phyloP scores from a whole-genome alignment of 1,140 invertebrate species.

The Dendrolimus punctatus region DNA sequence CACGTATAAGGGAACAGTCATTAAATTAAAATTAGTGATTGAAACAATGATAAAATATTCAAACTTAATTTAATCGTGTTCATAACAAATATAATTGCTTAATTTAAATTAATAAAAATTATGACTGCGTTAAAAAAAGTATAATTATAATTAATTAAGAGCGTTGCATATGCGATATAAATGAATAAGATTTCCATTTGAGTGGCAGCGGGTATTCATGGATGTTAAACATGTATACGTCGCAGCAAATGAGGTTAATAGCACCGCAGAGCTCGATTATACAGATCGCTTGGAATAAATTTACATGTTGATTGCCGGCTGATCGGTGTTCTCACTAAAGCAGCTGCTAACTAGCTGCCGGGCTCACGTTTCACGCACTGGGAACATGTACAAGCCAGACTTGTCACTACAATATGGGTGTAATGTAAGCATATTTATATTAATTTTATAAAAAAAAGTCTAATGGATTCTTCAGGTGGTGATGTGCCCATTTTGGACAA shows the following conservation, averaged over 20 bases:
- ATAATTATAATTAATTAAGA: slow-evolving; percentile 5
- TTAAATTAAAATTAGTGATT: background rate
- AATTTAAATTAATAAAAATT: no score
- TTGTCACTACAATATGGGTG: no score
- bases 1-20: no score
- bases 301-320: slow-evolving; percentile 61
- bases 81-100: no score
- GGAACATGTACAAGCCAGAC: slow-evolving; percentile 11
- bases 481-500: no score
- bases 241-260: slow-evolving; percentile 60
- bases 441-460: no score
- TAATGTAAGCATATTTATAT: no score
- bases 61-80: no score
- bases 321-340: slow-evolving; percentile 50
- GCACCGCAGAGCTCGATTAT: slow-evolving; percentile 50
- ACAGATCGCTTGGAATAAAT: slow-evolving; percentile 64
- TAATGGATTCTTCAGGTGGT: no score
- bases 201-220: slow-evolving; percentile 30
- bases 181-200: slow-evolving; percentile 42
- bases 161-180: slow-evolving; percentile 17
- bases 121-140: no score
- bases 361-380: slow-evolving; percentile 31
- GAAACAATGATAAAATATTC: background rate
- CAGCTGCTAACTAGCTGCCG: slow-evolving; percentile 41
- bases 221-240: slow-evolving; percentile 43